Evolutionary conservation across 2,888 invertebrate species (phyloP), one percentile per base, ranked within the genome.

Genomic region (Brachylomia viminalis): DNA sequence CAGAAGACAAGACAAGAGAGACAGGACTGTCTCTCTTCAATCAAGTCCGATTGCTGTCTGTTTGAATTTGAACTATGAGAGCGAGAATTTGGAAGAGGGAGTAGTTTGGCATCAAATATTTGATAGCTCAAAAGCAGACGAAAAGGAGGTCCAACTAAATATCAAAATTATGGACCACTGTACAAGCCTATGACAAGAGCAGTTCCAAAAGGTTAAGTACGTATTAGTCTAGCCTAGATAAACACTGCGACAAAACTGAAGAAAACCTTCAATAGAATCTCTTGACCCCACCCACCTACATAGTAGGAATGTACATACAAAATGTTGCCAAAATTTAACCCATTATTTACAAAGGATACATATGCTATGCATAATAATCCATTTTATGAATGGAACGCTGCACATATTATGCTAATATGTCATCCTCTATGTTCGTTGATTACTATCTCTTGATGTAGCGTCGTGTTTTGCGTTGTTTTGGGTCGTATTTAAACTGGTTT

Each of bases 351-450:
- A 47, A 72, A 56, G 54, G 33, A 67, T 56, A 64, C 68, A 54
- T 75, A 71, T 69, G 72, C 56, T 70, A 82, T 83, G 83, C 86
- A 82, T 78, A 78, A 75, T 72, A 82, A 85, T 77, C 78, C 69
- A 75, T 75, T 62, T 75, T 47, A 27, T 78, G 70, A 75, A 75
- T 86, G 72, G 56, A 65, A 59, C 47, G 72, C 52, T 70, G 72
- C 72, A 75, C 59, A 70, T 58, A 70, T 65, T 72, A 82, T 82
- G 72, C 72, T 82, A 85, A 85, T 77, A 65, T 56, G 62, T 75
- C 78, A 85, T 68, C 75, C 56, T 58, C 38, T 49, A 65, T 77
- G 62, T 75, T 69, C 59, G 56, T 69, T 62, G 77, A 77, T 82
- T 72, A 52, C 54, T 72, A 72, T 83, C 64, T 77, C 62, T 62